phyloP scores from a whole-genome alignment of 2,797 vertebrate species.

The Basileuterus tristriatus region DNA sequence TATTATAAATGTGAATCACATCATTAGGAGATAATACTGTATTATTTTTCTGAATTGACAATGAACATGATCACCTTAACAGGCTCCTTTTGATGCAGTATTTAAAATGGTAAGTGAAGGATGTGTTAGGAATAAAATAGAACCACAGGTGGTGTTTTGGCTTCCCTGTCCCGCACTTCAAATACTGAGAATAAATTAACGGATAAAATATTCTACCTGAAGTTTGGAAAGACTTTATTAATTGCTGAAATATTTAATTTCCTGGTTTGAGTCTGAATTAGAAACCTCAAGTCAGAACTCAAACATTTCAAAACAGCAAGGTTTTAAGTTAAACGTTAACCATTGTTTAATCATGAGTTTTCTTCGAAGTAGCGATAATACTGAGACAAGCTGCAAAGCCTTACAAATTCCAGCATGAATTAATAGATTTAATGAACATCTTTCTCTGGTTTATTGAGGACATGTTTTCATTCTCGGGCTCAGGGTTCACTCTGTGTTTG shows the following conservation, averaged over 20 bases:
- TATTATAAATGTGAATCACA: conserved; percentile 62
- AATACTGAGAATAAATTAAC: conserved; percentile 29
- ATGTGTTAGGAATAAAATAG: conserved; percentile 58
- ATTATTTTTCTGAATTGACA: conserved; percentile 71
- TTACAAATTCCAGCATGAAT: background rate
- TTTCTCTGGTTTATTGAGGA: background rate
- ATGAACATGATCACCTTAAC: conserved; percentile 56
- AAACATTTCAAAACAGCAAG: background rate
- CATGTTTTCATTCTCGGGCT: background rate
- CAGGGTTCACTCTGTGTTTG: background rate
- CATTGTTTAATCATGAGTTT: background rate
- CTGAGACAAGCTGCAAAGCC: background rate
- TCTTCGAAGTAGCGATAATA: background rate
- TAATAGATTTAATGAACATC: background rate
- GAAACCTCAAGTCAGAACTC: background rate
- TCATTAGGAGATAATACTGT: conserved; percentile 52
- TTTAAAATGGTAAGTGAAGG: conserved; percentile 56
- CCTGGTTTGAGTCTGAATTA: conserved; percentile 17
- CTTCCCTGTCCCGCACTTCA: conserved; percentile 30
- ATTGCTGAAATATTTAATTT: conserved; percentile 61
- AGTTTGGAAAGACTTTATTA: background rate
- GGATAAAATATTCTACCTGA: conserved; percentile 5
- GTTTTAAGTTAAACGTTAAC: background rate
- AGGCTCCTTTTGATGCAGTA: conserved; percentile 44
- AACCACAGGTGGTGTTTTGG: conserved; percentile 61